Percentiles rank a stretch among this genome's conserved stretches.
phyloP scores from a whole-genome alignment of 1,140 invertebrate species.

The Trichonephila inaurata region DNA sequence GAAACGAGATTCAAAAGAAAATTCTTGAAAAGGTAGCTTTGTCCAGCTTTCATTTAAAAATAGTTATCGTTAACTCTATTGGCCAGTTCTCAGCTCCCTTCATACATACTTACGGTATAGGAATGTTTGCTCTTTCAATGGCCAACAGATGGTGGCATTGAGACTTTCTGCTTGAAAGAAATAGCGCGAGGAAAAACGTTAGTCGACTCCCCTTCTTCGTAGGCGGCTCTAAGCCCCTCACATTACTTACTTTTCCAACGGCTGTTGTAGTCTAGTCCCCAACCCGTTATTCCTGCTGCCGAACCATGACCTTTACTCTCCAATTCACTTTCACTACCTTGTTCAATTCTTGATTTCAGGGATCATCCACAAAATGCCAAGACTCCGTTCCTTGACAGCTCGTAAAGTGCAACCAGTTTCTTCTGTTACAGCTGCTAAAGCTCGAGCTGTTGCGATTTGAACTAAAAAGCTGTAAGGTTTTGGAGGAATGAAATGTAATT shows the following conservation, averaged over 20 bases:
- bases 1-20: not conserved
- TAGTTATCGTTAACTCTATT: constrained; percentile 23
- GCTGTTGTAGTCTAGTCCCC: constrained; percentile 44
- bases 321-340: constrained; percentile 70
- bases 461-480: not conserved
- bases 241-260: constrained; percentile 40
- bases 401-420: not conserved
- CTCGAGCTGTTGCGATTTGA: not conserved
- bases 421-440: not conserved
- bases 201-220: constrained; percentile 15
- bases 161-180: constrained; percentile 34
- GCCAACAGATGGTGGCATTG: constrained; percentile 68
- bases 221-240: constrained; percentile 15
- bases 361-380: constrained; percentile 40
- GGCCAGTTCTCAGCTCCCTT: constrained; percentile 4
- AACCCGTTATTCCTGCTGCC: constrained; percentile 65
- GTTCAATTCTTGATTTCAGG: constrained; percentile 24
- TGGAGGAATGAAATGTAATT: no score
- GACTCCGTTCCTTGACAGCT: not conserved
- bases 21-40: not conserved
- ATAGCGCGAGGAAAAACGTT: constrained; percentile 58
- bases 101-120: not conserved
- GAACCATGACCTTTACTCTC: constrained; percentile 68
- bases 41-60: not conserved
- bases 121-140: constrained; percentile 20